phyloP scores from a whole-genome alignment of 1,140 invertebrate genomes.

The Papilio aristodemus region DNA sequence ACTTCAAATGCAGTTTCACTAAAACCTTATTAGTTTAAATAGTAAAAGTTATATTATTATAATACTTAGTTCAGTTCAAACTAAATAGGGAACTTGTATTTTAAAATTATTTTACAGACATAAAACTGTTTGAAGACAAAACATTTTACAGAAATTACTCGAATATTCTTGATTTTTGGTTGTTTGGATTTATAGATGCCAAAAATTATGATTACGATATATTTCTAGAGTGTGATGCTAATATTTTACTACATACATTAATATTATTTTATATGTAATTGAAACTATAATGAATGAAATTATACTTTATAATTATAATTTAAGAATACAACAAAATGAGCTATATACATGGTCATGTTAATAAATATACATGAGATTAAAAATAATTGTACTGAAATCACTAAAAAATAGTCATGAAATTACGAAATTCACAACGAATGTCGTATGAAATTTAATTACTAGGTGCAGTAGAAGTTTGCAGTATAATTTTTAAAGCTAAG shows the following conservation, averaged over 20 bases:
- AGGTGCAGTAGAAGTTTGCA: conserved; percentile 12
- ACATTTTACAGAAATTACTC: too few relatives aligned
- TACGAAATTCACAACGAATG: conserved; percentile 1
- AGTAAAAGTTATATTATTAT: conserved; percentile 5
- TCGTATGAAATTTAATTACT: conserved; percentile 29
- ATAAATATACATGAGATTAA: neutral
- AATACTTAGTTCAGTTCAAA: neutral
- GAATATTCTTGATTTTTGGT: too few relatives aligned
- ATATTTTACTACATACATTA: too few relatives aligned
- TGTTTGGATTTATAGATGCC: too few relatives aligned
- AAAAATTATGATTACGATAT: too few relatives aligned
- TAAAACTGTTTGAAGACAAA: neutral
- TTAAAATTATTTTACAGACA: neutral
- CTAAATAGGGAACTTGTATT: neutral
- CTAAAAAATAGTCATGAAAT: neutral
- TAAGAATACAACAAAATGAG: too few relatives aligned
- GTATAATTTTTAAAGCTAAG: conserved; percentile 23
- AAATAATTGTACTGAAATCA: neutral
- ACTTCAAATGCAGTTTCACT: conserved; percentile 27
- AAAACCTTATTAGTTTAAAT: conserved; percentile 21
- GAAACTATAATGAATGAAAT: too few relatives aligned
- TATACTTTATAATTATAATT: too few relatives aligned
- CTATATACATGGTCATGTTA: neutral
- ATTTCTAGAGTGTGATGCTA: too few relatives aligned
- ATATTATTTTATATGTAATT: too few relatives aligned